Base-by-base conservation (phyloP, 2,888 invertebrate genomes). In the Amphipoea lucens region DNA sequence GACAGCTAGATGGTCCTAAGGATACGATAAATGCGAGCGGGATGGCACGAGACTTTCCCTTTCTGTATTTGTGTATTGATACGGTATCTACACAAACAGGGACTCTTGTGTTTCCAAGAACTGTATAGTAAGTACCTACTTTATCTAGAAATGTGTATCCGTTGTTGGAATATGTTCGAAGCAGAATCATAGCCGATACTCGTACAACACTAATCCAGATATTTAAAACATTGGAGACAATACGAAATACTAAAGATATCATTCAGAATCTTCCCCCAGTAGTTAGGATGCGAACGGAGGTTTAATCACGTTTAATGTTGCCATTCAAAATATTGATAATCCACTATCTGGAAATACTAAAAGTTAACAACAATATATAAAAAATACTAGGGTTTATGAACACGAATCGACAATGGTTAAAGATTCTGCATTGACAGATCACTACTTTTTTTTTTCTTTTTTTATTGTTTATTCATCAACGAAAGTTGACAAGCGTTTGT, bases 1-100 rank as follows among this genome's bases (percentile, higher is more conserved):
- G 67, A 20, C 51, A 79, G 45, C 14, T 54, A 81, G 40, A 81
- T 69, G 68, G 63, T 70, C 74, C 48, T 75, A 78, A 74, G 74
- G 77, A 76, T 68, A 67, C 29, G 14, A 74, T 45, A 60, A 73
- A 81, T 69, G 74, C n/a, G 71, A 89, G 74, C 42, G 78, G 70
- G 84, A 87, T 48, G n/a, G 62, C 60, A 23, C 29, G 7, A 69
- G 4, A 57, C 78, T 85, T 88, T 86, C 89, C 76, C 78, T 85
- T 82, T 87, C 83, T 79, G 14, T 87, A 82, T 84, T 85, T 89
- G 76, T 78, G 63, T 81, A 86, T 84, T 82, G 83, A 84, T 89
- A 88, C 17, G 77, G 29, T 87, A 81, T 85, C 79, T 54, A 74
- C 20, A 74, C 17, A 72, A 86, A 75, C 42, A 87, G 42, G 77